phyloP scores from a whole-genome alignment of 2,797 vertebrate genomes.

The Hydrolagus colliei region DNA sequence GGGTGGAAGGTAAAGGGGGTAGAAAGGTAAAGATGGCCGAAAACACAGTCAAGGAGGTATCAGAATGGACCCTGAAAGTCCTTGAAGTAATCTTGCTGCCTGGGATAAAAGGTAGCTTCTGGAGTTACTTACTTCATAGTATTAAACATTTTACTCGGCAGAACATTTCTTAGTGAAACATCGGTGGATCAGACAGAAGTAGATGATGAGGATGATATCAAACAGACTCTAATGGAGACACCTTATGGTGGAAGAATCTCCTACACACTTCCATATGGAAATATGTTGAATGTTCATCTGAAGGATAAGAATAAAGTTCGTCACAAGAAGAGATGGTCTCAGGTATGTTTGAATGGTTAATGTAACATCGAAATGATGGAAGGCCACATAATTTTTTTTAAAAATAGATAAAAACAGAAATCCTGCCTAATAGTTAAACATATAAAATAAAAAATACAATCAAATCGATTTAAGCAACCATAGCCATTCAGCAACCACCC shows the following conservation, averaged over 20 bases:
- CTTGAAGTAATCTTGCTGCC: background rate
- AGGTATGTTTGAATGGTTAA: slow-evolving; percentile 47
- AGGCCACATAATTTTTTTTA: too few relatives aligned
- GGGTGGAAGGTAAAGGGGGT: too few relatives aligned
- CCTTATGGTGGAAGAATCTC: slow-evolving; percentile 66
- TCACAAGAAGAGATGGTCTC: slow-evolving; percentile 74
- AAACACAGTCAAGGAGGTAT: too few relatives aligned
- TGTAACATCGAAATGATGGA: background rate
- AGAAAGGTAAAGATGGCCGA: too few relatives aligned
- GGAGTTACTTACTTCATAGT: background rate
- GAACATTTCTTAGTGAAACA: background rate
- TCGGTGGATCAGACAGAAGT: background rate
- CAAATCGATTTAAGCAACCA: background rate
- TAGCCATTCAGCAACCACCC: background rate
- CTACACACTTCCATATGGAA: slow-evolving; percentile 64
- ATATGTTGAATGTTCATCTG: slow-evolving; percentile 63
- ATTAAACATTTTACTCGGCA: background rate
- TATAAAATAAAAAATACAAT: background rate
- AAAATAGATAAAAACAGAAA: background rate
- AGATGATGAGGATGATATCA: background rate
- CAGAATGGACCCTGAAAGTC: background rate
- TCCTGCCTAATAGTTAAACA: background rate
- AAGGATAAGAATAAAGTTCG: slow-evolving; percentile 65
- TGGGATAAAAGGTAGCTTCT: too few relatives aligned
- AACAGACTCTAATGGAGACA: slow-evolving; percentile 51